phyloP scores from a whole-genome alignment of 1,140 invertebrate genomes.

The Dufourea novaeangliae region DNA sequence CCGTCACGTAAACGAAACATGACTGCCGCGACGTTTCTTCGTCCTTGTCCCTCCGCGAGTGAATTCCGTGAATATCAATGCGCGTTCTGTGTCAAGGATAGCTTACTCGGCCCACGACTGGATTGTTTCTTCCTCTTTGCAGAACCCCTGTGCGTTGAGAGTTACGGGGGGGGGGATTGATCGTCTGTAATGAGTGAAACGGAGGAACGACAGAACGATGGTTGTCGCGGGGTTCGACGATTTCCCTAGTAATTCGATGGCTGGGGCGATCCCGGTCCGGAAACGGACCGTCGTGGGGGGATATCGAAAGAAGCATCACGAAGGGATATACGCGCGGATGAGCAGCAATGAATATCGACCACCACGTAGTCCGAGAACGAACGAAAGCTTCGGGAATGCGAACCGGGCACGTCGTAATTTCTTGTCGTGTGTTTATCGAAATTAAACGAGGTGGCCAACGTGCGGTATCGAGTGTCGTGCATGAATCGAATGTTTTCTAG shows the following conservation, averaged over 20 bases:
- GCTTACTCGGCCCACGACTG: no score
- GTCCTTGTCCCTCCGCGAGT: slow-evolving; percentile 7
- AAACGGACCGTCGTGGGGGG: no score
- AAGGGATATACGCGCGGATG: slow-evolving; percentile 7
- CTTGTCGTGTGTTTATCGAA: slow-evolving; percentile 28
- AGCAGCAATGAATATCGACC: slow-evolving; percentile 56
- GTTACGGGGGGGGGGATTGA: no score
- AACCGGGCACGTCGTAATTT: slow-evolving; percentile 59
- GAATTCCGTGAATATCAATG: slow-evolving; percentile 3
- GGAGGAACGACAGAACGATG: slow-evolving; percentile 5
- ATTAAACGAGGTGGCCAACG: not conserved
- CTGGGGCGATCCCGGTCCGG: no score
- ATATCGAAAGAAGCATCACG: not conserved
- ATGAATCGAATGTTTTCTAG: not conserved
- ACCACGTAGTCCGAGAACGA: slow-evolving; percentile 39
- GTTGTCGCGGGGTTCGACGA: no score
- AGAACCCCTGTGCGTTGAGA: not conserved
- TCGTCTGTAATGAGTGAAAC: not conserved
- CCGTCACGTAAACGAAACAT: not conserved
- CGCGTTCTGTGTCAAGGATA: slow-evolving; percentile 19
- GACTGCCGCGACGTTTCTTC: not conserved
- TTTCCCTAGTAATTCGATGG: no score
- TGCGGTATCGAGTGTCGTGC: not conserved
- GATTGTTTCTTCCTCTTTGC: slow-evolving; percentile 2
- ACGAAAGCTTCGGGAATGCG: slow-evolving; percentile 54